Evolutionary conservation across 2,113 vertebrate species (phyloP), one percentile per base, ranked within the genome.

Genomic region (Charina bottae): DNA sequence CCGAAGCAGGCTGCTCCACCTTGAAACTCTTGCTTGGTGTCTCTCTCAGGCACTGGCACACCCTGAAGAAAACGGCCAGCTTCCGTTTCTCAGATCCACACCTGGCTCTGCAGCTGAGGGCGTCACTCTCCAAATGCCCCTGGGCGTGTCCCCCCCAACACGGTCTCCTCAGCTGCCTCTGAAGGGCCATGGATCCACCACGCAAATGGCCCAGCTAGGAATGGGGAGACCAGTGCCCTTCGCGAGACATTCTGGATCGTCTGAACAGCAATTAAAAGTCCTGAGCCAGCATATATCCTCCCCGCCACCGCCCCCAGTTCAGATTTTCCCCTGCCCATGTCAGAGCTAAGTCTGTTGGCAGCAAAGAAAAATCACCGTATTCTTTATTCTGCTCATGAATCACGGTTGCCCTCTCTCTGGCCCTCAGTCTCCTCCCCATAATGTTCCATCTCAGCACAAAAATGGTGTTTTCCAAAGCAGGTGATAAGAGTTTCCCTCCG

Each of bases 401-500:
- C 91, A 84, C 7, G 1, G 42, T 64, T 89, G 87, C 86, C 55
- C 72, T 83, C 68, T 60, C 6, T 3, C 37, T 26, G 10, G 37
- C 68, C 28, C 83, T 88, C 49, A 12, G 7, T 56, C 68, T 83
- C 68, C 33, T 24, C 72, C 33, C 10, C 49, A 87, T 56, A 88
- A 78, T 89, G 88, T 92, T 62, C 72, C 91, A 89, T 62, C 58
- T 89, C 72, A 56, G 33, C n/a, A 9, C n/a, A 15, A 17, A 58
- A 60, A 11, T 12, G 55, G 54, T 49, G 9, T 53, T 89, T 89
- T 92, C 87, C 87, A 89, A 33, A 85, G 87, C 68, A 85, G 58
- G 91, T 56, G 78, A 10, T 21, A 37, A 37, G 15, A 19, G 6
- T 78, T 33, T 33, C 3, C 33, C 17, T 33, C 2, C 72, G 46